These are phyloP conservation scores for Calosoma granatense DNA, from an alignment of 1,140 invertebrate genomes.

Conservation along the genomic window DNA sequence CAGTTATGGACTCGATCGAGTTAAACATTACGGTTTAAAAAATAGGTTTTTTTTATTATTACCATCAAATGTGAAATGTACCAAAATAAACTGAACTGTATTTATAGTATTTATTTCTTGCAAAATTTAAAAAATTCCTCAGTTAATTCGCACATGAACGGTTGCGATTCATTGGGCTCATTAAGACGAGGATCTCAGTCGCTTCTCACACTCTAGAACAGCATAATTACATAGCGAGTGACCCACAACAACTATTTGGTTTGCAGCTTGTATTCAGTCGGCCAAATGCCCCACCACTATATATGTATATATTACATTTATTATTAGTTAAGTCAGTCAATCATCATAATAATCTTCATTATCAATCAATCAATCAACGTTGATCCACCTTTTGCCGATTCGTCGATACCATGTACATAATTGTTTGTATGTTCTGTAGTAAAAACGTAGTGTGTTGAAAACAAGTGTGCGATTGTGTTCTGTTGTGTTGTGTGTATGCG, in stretches of 20 bases:
- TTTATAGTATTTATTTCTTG: conserved; percentile 1
- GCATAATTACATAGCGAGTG: conserved; percentile 7
- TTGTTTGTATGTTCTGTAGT: background rate
- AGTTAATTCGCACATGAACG: background rate
- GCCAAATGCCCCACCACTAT: background rate
- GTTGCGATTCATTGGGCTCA: background rate
- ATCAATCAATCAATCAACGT: background rate
- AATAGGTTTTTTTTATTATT: conserved; percentile 3
- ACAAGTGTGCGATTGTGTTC: background rate
- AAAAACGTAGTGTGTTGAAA: no score
- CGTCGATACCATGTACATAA: conserved; percentile 3
- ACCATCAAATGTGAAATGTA: background rate
- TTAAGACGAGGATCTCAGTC: background rate
- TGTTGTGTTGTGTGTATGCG: no score
- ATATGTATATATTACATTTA: conserved; percentile 7
- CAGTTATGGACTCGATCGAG: conserved; percentile 7
- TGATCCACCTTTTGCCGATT: background rate
- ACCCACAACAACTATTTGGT: conserved; percentile 4
- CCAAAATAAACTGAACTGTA: conserved; percentile 5
- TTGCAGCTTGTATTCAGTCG: conserved; percentile 2
- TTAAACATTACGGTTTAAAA: conserved; percentile 7
- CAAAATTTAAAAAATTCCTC: conserved; percentile 2
- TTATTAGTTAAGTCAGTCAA: background rate
- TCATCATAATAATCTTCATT: background rate
- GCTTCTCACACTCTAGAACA: background rate